Evolutionary conservation across 2,888 invertebrate genomes (phyloP).

Genomic region (Sesia apiformis): DNA sequence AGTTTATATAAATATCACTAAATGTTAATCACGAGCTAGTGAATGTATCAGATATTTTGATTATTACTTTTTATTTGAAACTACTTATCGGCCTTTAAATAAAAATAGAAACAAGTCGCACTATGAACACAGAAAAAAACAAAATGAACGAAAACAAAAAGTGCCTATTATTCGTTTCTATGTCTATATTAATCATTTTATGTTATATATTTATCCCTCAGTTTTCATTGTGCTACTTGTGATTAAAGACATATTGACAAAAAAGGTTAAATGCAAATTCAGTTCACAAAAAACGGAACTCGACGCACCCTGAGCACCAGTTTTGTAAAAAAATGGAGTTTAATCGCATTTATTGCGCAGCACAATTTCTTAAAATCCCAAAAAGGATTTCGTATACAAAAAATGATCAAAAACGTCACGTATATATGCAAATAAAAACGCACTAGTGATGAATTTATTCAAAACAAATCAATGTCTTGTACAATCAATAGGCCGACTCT

Average conservation of each 20-base stretch:
- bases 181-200: neutral
- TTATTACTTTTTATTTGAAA: constrained; percentile 7
- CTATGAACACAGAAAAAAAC: neutral
- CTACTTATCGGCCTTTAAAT: constrained; percentile 4
- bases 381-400: constrained; percentile 1
- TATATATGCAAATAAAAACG: too few relatives aligned
- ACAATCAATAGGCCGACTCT: constrained; percentile 7
- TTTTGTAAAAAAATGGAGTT: constrained; percentile 4
- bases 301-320: neutral
- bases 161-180: neutral
- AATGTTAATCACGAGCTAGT: constrained; percentile 33
- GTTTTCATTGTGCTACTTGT: too few relatives aligned
- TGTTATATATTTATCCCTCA: too few relatives aligned
- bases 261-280: neutral
- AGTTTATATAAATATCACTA: constrained; percentile 55
- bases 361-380: neutral
- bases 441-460: too few relatives aligned
- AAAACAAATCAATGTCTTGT: neutral
- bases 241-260: too few relatives aligned
- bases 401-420: constrained; percentile 3
- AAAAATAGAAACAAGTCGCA: neutral
- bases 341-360: neutral
- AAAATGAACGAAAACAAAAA: neutral
- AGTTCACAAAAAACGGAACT: constrained; percentile 2
- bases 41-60: constrained; percentile 7